Evolutionary conservation across 2,888 invertebrate genomes (phyloP).

Genomic region (Horisme vitalbata): DNA sequence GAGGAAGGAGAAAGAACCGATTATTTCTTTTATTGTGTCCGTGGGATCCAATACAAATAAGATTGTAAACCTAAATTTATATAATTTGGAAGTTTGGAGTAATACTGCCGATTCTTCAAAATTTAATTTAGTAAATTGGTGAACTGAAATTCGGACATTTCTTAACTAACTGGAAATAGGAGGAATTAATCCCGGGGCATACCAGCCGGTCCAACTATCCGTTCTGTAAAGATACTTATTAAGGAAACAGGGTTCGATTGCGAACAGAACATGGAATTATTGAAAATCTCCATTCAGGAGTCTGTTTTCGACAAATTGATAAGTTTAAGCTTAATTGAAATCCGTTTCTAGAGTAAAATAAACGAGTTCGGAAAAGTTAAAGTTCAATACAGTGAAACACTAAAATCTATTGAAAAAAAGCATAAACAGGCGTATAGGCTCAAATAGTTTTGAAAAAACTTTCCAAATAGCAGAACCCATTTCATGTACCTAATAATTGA

Average conservation of each 20-base stretch:
- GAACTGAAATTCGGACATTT: slow-evolving; percentile 34
- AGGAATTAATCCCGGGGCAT: slow-evolving; percentile 28
- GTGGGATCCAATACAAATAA: slow-evolving; percentile 15
- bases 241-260: slow-evolving; percentile 21
- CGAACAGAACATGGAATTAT: slow-evolving; percentile 20
- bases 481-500: neutral
- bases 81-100: slow-evolving; percentile 28
- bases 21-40: no score
- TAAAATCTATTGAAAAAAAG: slow-evolving; percentile 5
- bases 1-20: no score
- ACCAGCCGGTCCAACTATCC: slow-evolving; percentile 15
- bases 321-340: slow-evolving; percentile 6
- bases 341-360: neutral
- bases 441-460: slow-evolving; percentile 1
- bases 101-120: slow-evolving; percentile 39
- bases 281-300: no score
- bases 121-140: slow-evolving; percentile 42
- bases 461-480: neutral
- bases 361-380: no score
- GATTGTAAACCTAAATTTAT: slow-evolving; percentile 18
- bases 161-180: slow-evolving; percentile 39
- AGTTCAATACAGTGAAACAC: no score
- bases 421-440: no score
- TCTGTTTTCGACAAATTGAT: no score
- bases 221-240: slow-evolving; percentile 33